Base-by-base conservation (phyloP, 1,140 invertebrate species). In the Dendroctonus valens region DNA sequence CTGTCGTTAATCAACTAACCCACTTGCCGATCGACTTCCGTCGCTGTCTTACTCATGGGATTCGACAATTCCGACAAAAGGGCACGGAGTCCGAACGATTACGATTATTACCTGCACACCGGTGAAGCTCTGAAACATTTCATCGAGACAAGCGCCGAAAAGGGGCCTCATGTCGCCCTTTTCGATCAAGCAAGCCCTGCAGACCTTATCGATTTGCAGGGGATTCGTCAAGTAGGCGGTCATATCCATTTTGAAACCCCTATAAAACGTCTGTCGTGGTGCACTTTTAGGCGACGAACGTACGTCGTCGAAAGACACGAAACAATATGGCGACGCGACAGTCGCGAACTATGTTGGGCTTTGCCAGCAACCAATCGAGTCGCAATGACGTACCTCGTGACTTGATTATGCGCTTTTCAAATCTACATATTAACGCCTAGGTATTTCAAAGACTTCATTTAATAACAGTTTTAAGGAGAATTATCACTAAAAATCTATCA, bases 131-230 rank as follows among this genome's bases (percentile, higher is more conserved):
- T 73, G 69, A 9, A 81, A 69, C 79, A 81, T 81, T 73, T 79
- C 78, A 69, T 81, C 79, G 39, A 81, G 69, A 73, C 78, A 81
- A 44, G 79, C 77, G 5, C 79, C 79, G 69, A 77, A 81, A 51
- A 81, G 70, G n/a, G 77, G 77, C 61, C 74, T 76, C 79, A 81
- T 81, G 48, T 79, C 76, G 46, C 77, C 78, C 62, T 79, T 80
- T 72, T 77, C 74, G 14, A 75, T 66, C 41, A 81, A 70, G 71
- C 79, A 81, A 26, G 78, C 77, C 57, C 79, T 68, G 67, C 79
- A 81, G 11, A 81, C 74, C 62, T 79, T 79, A 38, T 80, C 75
- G 14, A 80, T 58, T 66, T 78, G 75, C 58, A 79, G 62, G 7
- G 78, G 78, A 12, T 75, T 69, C 37, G 73, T 74, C 58, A 79